Conservation (phyloP, 2,888 invertebrate genomes). For the Deroplatys truncata region DNA sequence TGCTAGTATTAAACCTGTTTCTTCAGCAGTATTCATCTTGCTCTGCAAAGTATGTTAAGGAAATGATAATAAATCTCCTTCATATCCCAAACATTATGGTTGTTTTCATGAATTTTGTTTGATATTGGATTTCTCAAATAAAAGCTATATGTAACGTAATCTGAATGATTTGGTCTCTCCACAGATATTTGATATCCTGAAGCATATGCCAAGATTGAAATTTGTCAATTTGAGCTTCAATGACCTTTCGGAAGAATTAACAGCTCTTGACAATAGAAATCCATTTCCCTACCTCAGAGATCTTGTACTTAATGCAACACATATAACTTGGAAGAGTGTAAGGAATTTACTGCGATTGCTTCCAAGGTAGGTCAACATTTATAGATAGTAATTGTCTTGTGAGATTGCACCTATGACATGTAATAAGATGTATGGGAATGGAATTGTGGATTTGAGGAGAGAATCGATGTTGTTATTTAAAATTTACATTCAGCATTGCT, state of each 20-base stretch:
- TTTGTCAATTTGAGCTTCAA: conserved; percentile 93
- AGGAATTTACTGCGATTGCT: conserved; percentile 69
- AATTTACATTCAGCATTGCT: too few species aligned
- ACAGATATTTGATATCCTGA: conserved; percentile 79
- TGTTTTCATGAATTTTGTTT: too few species aligned
- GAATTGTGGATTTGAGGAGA: too few species aligned
- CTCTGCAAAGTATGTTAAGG: too few species aligned
- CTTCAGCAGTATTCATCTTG: too few species aligned
- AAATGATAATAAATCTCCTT: too few species aligned
- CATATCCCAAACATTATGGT: too few species aligned
- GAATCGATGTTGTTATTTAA: too few species aligned
- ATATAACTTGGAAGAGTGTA: conserved; percentile 80
- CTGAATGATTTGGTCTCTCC: conserved; percentile 26
- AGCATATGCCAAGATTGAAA: conserved; percentile 82
- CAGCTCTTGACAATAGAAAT: neutral
- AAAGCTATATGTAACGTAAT: too few species aligned
- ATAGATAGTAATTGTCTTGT: too few species aligned
- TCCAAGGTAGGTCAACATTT: conserved; percentile 49
- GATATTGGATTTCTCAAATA: too few species aligned
- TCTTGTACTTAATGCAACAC: conserved; percentile 83
- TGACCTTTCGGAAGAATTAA: conserved; percentile 65
- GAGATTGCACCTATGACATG: neutral
- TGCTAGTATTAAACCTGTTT: too few species aligned
- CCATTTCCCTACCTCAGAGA: conserved; percentile 55
- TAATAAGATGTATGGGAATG: neutral